These are phyloP conservation scores for Tachysurus vachellii DNA, from an alignment of 2,113 vertebrate genomes.

Conservation along the genomic window DNA sequence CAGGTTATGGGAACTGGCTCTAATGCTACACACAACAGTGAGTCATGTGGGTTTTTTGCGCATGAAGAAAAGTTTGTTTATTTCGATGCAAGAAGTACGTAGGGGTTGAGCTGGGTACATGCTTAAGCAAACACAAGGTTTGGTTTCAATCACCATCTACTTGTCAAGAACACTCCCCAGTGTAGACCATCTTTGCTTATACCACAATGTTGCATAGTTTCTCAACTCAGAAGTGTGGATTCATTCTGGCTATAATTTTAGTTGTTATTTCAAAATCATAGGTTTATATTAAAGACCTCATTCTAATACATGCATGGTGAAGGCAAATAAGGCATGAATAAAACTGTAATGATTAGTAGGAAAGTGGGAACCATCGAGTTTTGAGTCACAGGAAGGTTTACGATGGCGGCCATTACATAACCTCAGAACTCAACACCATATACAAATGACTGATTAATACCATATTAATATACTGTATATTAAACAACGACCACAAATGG, in stretches of 20 bases:
- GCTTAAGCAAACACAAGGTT: neutral
- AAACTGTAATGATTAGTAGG: neutral
- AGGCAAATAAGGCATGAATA: neutral
- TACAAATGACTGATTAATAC: neutral
- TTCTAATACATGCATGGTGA: neutral
- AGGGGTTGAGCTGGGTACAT: neutral
- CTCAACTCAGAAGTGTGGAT: neutral
- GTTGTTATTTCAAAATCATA: neutral
- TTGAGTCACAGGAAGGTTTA: neutral
- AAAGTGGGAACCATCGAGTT: neutral
- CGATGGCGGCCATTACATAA: neutral
- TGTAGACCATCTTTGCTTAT: neutral
- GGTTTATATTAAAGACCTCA: neutral
- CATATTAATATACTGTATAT: too few species aligned
- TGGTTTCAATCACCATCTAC: neutral
- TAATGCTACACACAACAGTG: neutral
- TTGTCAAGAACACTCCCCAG: neutral
- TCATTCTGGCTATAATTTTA: neutral
- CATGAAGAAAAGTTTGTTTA: neutral
- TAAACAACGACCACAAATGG: neutral
- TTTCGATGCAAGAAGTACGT: neutral
- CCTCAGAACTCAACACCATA: neutral
- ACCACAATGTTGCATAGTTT: neutral
- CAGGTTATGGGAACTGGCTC: slow-evolving; percentile 7
- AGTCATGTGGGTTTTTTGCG: slow-evolving; percentile 16